Evolutionary conservation across 2,113 vertebrate species (phyloP), one percentile per base, ranked within the genome.

Genomic region (Tupaia tana): DNA sequence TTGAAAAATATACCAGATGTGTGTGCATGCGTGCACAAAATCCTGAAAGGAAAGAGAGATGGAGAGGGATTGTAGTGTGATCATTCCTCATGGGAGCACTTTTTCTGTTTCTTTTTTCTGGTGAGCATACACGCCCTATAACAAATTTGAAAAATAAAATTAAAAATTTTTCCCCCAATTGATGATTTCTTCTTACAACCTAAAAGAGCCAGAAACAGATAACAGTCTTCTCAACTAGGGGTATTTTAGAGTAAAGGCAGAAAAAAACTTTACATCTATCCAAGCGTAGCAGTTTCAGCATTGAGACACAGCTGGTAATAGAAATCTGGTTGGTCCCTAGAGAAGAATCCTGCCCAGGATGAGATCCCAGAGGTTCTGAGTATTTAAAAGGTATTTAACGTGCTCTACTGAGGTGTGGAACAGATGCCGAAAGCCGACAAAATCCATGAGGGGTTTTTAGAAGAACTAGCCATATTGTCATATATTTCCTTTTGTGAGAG

Each of bases 311-410:
- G 27, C 70, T 96, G 94, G 67, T 82, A 84, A 80, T 19, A 29
- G n/a, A 92, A 87, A 80, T 95, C 24, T 18, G 18, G 4, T 87
- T 4, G 29, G 16, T 93, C 79, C 22, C 64, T 43, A 29, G 69
- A 86, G 0, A 27, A 95, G 71, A 89, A 59, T 31, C 27, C 16
- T 95, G 43, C 70, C 1, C 31, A 27, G 43, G 66, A 29, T 34
- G 16, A 74, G 77, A 90, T 91, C 24, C 75, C 93, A 92, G 9
- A 89, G 29, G 69, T 31, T 86, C 43, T 61, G 0, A 11, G 5
- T 77, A 56, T 95, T 96, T 90, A 61, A 95, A 97, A 87, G 24
- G 16, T 79, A 93, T n/a, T 94, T 93, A 61, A 71, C 6, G 54
- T 25, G 9, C 7, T 89, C 56, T 85, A 56, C 14, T 83, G 18